These are phyloP conservation scores for Torymus tubicola DNA, from an alignment of 2,888 invertebrate genomes.

Conservation along the genomic window DNA sequence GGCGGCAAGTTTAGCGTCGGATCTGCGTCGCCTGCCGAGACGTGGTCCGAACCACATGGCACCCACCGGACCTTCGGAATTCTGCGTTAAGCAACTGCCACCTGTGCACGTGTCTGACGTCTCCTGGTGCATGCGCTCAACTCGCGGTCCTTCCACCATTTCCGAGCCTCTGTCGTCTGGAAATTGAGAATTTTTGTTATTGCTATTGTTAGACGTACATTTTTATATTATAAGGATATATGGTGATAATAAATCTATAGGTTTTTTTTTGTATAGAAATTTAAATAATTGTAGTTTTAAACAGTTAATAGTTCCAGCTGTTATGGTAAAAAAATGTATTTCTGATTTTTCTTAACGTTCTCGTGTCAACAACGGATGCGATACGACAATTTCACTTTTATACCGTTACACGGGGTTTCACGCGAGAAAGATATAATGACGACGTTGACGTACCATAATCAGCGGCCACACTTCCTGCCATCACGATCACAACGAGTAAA, in stretches of 20 bases:
- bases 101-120: constrained; percentile 63
- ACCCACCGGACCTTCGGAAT: constrained; percentile 65
- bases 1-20: constrained; percentile 67
- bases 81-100: constrained; percentile 66
- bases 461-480: constrained; percentile 61
- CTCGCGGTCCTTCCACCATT: constrained; percentile 51
- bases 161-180: constrained; percentile 30
- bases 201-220: neutral
- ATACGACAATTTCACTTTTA: no score
- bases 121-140: constrained; percentile 59
- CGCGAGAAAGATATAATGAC: no score
- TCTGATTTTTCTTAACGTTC: no score
- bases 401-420: no score
- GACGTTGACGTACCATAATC: constrained; percentile 66
- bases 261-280: neutral
- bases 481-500: constrained; percentile 60
- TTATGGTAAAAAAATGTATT: no score
- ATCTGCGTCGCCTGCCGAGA: constrained; percentile 78
- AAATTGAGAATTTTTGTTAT: neutral
- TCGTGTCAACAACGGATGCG: no score
- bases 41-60: constrained; percentile 79
- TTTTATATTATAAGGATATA: no score
- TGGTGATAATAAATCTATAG: neutral
- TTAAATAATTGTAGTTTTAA: neutral
- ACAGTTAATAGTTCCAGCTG: neutral